Evolutionary conservation across 1,140 invertebrate species (phyloP).

Genomic region (Amyelois transitella): DNA sequence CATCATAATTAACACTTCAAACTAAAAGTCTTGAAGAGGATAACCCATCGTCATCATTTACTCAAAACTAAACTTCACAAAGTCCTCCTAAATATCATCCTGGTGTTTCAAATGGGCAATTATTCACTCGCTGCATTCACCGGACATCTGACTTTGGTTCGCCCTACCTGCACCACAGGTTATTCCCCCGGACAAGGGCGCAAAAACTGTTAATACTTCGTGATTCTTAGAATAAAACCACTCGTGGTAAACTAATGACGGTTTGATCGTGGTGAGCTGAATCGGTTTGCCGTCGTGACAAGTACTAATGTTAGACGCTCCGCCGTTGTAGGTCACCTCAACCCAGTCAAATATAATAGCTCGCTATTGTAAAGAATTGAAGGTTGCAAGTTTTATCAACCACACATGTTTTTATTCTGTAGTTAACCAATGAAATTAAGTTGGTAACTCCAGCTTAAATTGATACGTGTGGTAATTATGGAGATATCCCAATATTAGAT

Average conservation of each 20-base stretch:
- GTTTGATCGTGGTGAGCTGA: conserved; percentile 13
- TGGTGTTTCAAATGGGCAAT: conserved; percentile 12
- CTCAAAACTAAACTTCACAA: not conserved
- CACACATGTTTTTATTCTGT: too few relatives aligned
- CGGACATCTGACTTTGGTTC: conserved; percentile 49
- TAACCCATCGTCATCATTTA: not conserved
- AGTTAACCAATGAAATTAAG: too few relatives aligned
- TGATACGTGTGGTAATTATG: too few relatives aligned
- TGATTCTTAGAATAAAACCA: conserved; percentile 27
- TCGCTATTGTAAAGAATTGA: conserved; percentile 4
- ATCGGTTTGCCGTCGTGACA: conserved; percentile 9
- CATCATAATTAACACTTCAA: too few relatives aligned
- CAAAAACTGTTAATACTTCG: conserved; percentile 41
- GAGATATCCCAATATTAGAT: too few relatives aligned
- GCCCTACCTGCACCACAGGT: conserved; percentile 51
- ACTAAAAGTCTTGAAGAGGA: not conserved
- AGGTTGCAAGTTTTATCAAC: too few relatives aligned
- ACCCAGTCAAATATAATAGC: conserved; percentile 3
- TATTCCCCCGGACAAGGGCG: conserved; percentile 47
- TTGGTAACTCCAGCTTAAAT: too few relatives aligned
- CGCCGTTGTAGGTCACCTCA: conserved; percentile 23
- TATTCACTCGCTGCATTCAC: conserved; percentile 35
- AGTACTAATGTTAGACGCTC: conserved; percentile 16
- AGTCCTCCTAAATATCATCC: not conserved
- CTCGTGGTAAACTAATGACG: conserved; percentile 18